Base-by-base conservation (phyloP, 2,888 invertebrate species). In the Coenonympha glycerion region DNA sequence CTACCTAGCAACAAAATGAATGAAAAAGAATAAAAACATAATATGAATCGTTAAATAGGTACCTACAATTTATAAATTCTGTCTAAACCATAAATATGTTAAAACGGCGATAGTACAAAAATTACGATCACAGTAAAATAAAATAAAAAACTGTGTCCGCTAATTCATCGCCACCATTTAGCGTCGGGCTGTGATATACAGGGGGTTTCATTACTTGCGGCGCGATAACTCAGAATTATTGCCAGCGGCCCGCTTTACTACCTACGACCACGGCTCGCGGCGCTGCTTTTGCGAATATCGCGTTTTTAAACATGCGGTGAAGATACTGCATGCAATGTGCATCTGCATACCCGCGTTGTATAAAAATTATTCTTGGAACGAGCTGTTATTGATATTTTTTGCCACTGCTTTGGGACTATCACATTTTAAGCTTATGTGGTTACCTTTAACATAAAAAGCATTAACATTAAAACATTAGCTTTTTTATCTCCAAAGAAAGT, bases 141-240 rank as follows among this genome's bases (percentile, higher is more conserved):
- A 46, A 36, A 28, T 37, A 36, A 46, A 46, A 46, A 36, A 26
- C n/a, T 37, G 11, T 9, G 39, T 15, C 9, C 22, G 34, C 34
- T 30, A 49, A 53, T 49, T 49, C 45, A 49, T 53, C 22, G 45
- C 57, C 65, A 61, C 69, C 79, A 78, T 79, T 80, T 79, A 77
- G 36, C 71, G 66, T 70, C 64, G 61, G 65, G 69, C 76, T 74
- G 75, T 79, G 77, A 80, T 79, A 77, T 78, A 78, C 73, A 72
- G 76, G 67, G 71, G 71, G 79, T 79, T 79, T 77, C 79, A 79
- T 79, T 79, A 79, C 77, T 60, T 70, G 75, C 59, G 53, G 39
- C 50, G 72, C 65, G 65, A 77, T 82, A 77, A 79, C 69, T 81
- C 79, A 80, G 76, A 77, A 73, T 79, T 79, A 81, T 76, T 70